Evolutionary conservation across 2,113 vertebrate species (phyloP).

Genomic region (Miniopterus natalensis): DNA sequence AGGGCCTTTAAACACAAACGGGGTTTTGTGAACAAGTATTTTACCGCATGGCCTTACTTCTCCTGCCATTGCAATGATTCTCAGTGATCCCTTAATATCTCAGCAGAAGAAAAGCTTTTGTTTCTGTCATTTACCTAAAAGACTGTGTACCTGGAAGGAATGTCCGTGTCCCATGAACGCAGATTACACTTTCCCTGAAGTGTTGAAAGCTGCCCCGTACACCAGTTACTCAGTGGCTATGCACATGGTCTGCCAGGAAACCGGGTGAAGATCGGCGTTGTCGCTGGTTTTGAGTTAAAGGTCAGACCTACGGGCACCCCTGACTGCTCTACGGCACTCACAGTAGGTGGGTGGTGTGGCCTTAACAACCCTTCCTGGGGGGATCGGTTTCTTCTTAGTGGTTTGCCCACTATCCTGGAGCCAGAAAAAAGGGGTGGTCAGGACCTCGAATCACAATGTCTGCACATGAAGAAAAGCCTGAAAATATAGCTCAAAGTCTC

Average conservation of each 20-base stretch:
- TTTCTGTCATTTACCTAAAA: constrained; percentile 3
- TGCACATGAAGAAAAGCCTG: neutral
- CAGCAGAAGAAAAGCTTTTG: neutral
- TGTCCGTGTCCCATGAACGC: neutral
- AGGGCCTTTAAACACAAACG: neutral
- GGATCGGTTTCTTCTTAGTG: neutral
- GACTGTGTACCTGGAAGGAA: neutral
- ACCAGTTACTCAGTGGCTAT: neutral
- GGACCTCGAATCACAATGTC: neutral
- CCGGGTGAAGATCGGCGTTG: neutral
- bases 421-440: neutral
- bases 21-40: neutral
- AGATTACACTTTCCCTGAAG: neutral
- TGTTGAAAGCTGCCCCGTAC: neutral
- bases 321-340: neutral
- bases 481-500: neutral
- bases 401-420: neutral
- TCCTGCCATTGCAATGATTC: neutral
- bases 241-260: neutral
- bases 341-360: neutral
- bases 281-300: neutral
- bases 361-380: neutral
- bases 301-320: neutral
- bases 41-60: neutral
- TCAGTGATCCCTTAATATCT: neutral